phyloP scores from a whole-genome alignment of 2,888 invertebrate genomes.

The Papilio protenor region DNA sequence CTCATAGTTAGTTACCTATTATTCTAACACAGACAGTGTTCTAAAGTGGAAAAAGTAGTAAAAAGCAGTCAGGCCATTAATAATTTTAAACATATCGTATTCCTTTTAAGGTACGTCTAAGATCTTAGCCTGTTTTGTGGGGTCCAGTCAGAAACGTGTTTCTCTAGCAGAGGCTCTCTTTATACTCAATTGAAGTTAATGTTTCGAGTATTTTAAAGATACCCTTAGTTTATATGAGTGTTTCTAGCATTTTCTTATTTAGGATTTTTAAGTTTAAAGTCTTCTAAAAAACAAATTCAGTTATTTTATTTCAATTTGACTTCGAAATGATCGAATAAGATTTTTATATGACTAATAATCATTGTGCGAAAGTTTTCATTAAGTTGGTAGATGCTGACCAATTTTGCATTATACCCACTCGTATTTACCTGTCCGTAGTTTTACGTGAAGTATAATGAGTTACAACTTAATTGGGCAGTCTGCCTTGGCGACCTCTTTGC shows the following conservation, averaged over 20 bases:
- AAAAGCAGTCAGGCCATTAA: not conserved
- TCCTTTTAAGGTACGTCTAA: not conserved
- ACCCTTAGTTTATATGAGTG: not conserved
- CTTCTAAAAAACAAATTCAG: not conserved
- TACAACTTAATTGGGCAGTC: not conserved
- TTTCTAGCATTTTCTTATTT: not conserved
- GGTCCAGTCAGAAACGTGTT: constrained; percentile 26
- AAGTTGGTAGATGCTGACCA: no score
- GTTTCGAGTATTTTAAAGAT: not conserved
- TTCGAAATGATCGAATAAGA: no score
- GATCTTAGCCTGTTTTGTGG: constrained; percentile 19
- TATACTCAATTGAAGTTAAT: constrained; percentile 3
- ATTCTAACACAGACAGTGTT: not conserved
- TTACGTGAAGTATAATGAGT: constrained; percentile 7
- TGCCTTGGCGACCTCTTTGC: constrained; percentile 23
- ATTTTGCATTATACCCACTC: not conserved
- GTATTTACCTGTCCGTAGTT: not conserved
- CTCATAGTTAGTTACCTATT: not conserved
- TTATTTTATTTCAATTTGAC: not conserved
- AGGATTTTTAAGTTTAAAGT: no score
- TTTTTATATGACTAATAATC: no score
- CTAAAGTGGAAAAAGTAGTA: not conserved
- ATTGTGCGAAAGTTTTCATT: no score
- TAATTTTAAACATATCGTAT: not conserved
- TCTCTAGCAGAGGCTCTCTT: not conserved